Evolutionary conservation across 2,888 invertebrate genomes (phyloP), one percentile per base, ranked within the genome.

Genomic region (Tachina fera): DNA sequence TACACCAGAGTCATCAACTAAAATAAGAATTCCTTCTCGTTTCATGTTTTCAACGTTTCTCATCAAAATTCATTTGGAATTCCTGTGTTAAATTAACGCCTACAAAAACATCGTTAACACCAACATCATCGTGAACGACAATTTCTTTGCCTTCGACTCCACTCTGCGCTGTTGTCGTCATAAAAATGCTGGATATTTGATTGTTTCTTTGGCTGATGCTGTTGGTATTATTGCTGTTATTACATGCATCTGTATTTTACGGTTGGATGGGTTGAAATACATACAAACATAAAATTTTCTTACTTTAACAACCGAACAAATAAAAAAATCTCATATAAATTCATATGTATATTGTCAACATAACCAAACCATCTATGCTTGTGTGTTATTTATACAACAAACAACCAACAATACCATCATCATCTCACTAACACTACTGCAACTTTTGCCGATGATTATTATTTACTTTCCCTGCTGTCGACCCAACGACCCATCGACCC

Each of bases 321-420:
- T 39, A 51, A 65, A 71, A 70, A 81, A 76, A 71, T 86, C n/a
- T n/a, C 31, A 19, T 68, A 81, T 68, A 72, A 86, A 86, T 86
- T 83, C 86, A 83, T 86, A 83, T 83, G 86, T 79, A 83, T 86
- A 83, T 80, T 86, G 86, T 83, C 80, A 76, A 80, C 72, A 86
- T 68, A 68, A 78, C 76, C 31, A 31, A 31, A 5, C 78, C 74
- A 41, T 58, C 70, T 56, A 47, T 56, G 41, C 47, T 41, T n/a
- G 8, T 19, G n/a, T 45, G 53, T 63, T n/a, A 47, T 45, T 76
- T 65, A 63, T 63, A 53, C 49, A 79, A 80, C 58, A 74, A 74
- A 47, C 65, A 51, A 60, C 68, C 68, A 31, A 39, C 58, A n/a
- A n/a, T n/a, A n/a, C n/a, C n/a, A n/a, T n/a, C 16, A 39, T 39